Evolutionary conservation across 2,888 invertebrate species (phyloP).

Genomic region (Aphodius sticticus): DNA sequence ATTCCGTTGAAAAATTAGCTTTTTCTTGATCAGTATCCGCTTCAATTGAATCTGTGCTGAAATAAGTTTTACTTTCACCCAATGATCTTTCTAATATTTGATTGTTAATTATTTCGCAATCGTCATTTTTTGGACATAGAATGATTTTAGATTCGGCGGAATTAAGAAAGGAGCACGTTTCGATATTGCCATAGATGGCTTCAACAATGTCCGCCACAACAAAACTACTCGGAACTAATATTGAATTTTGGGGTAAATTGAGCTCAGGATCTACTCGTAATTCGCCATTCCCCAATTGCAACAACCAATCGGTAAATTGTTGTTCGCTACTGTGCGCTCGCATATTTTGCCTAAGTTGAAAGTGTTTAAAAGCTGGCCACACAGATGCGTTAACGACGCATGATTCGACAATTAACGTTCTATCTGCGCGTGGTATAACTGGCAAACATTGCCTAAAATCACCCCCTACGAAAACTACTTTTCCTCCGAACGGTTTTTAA

Average conservation of each 20-base stretch:
- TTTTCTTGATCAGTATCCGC: constrained; percentile 27
- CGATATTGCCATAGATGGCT: no score
- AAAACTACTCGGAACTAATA: no score
- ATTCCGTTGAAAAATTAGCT: constrained; percentile 29
- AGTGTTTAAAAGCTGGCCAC: constrained; percentile 34
- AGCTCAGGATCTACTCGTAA: no score
- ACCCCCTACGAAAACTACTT: constrained; percentile 40
- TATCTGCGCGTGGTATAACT: constrained; percentile 34
- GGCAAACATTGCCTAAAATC: constrained; percentile 43
- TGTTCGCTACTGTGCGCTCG: constrained; percentile 21
- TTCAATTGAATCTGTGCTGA: not conserved
- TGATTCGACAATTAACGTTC: constrained; percentile 28
- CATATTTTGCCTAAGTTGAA: constrained; percentile 35
- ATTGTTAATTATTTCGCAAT: no score
- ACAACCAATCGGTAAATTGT: not conserved
- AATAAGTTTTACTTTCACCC: no score
- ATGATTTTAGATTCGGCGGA: no score
- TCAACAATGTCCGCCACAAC: no score
- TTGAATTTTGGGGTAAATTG: no score
- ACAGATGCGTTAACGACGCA: constrained; percentile 35
- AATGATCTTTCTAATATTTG: no score
- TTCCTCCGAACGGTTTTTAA: constrained; percentile 35
- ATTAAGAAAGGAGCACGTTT: no score
- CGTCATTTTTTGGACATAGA: no score
- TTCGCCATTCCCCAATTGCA: not conserved